A percentile compares a stretch with the other conserved stretches of the same genome.
Evolutionary conservation across 92 coral and sea anemone genomes (phyloP).

Genomic region (Epizoanthus fatuus): DNA sequence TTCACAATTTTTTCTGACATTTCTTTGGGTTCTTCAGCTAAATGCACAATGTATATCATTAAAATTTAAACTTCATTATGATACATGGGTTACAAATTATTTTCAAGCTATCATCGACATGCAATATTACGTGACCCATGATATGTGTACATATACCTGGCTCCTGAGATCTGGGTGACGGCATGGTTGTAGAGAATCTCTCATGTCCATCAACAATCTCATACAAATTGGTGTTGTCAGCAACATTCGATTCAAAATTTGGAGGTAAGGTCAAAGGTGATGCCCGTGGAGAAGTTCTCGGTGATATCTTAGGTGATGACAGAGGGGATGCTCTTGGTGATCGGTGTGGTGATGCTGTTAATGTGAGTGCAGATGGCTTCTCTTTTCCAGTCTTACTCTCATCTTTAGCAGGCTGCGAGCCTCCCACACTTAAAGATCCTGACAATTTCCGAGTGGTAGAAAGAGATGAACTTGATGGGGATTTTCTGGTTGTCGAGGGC

Average conservation of each 20-base stretch:
- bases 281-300: conserved; percentile 1
- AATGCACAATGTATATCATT: background rate
- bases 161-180: conserved; percentile 2
- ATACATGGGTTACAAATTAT: too few relatives aligned
- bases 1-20: background rate
- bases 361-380: conserved; percentile 8
- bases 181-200: background rate
- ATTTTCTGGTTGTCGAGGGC: background rate
- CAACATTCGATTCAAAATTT: conserved; percentile 23
- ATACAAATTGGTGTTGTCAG: conserved; percentile 15
- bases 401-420: background rate
- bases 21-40: background rate
- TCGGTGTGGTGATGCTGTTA: background rate
- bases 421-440: background rate
- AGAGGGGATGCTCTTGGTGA: conserved; percentile 18
- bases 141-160: conserved; percentile 8
- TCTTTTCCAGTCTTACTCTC: background rate
- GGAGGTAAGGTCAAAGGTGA: conserved; percentile 21
- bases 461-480: too few relatives aligned
- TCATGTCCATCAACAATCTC: conserved; percentile 28
- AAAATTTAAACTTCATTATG: too few relatives aligned
- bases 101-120: too few relatives aligned
- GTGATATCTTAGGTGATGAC: conserved; percentile 21
- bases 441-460: background rate
- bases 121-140: too few relatives aligned